Conservation (phyloP, 2,113 vertebrate genomes). For the Phrynosoma platyrhinos region DNA sequence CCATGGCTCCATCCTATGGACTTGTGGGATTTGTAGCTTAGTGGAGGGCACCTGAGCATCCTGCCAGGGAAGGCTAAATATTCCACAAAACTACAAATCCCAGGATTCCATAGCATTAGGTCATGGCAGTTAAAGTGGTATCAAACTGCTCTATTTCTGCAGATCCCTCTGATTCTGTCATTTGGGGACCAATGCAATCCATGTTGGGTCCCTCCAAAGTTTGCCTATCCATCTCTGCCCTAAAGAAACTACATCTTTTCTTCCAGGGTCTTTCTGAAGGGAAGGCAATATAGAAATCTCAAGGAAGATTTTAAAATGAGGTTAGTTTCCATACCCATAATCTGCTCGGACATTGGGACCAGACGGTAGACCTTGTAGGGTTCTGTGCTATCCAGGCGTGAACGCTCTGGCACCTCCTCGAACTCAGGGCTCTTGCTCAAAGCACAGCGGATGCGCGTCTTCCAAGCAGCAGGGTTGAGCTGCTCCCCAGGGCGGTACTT, state of each 20-base stretch:
- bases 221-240: too few species aligned
- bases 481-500: constrained; percentile 72
- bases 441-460: constrained; percentile 91
- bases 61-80: too few species aligned
- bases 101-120: background rate
- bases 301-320: background rate
- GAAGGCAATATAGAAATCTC: too few species aligned
- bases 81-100: background rate
- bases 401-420: constrained; percentile 77
- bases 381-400: constrained; percentile 85
- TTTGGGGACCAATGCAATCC: background rate
- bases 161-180: background rate
- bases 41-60: too few species aligned
- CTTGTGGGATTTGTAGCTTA: background rate
- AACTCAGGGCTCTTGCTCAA: constrained; percentile 92
- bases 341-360: constrained; percentile 76
- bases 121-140: too few species aligned
- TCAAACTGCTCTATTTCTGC: too few species aligned
- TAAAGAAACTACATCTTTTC: too few species aligned
- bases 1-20: too few species aligned
- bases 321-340: background rate
- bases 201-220: too few species aligned
- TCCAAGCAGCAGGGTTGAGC: constrained; percentile 84
- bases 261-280: background rate
- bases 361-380: constrained; percentile 92